phyloP scores from a whole-genome alignment of 2,888 invertebrate species.

The Graphium colonna region DNA sequence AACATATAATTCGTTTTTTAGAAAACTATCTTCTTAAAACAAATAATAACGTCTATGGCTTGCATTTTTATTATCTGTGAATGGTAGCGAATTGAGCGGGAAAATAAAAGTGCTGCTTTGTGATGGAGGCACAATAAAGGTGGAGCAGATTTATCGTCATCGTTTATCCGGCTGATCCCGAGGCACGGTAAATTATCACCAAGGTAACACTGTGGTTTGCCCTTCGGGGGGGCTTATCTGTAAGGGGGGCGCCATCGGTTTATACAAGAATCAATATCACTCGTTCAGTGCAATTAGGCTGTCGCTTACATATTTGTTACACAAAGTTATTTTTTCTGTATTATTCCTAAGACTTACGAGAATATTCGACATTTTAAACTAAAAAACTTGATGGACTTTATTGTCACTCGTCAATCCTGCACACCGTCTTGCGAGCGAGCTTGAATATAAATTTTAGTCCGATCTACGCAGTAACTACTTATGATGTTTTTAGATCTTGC shows the following conservation, averaged over 20 bases:
- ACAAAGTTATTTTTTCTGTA: too few relatives aligned
- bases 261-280: conserved; percentile 7
- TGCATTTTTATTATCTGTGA: conserved; percentile 2
- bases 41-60: conserved; percentile 8
- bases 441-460: too few relatives aligned
- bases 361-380: too few relatives aligned
- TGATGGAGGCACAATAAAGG: conserved; percentile 21
- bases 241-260: conserved; percentile 5
- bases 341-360: too few relatives aligned
- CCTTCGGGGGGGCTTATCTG: conserved; percentile 12
- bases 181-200: conserved; percentile 48
- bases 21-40: too few relatives aligned
- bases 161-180: conserved; percentile 56
- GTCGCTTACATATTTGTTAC: conserved; percentile 1
- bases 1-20: too few relatives aligned
- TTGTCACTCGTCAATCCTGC: too few relatives aligned
- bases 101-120: conserved; percentile 18
- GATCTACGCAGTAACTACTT: too few relatives aligned
- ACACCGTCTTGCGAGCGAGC: too few relatives aligned
- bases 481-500: too few relatives aligned
- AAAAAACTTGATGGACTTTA: too few relatives aligned
- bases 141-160: conserved; percentile 44
- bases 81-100: conserved; percentile 5
- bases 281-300: not conserved
- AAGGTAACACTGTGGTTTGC: conserved; percentile 28